Base-by-base conservation (phyloP, 1,140 invertebrate species). In the Palaemon carinicauda region DNA sequence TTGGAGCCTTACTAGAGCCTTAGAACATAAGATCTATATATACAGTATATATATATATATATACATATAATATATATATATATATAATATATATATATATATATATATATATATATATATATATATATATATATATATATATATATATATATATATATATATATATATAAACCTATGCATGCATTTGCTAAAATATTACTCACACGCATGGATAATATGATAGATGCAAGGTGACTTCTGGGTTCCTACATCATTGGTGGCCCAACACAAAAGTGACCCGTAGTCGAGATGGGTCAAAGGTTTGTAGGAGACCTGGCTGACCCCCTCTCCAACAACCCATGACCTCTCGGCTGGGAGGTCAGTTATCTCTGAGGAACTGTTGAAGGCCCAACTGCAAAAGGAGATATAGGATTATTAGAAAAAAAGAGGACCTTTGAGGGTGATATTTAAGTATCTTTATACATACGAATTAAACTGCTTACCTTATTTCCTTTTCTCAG, bases 351-450 rank as follows among this genome's bases (percentile, higher is more conserved):
- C 93, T 10, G 95, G 93, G 60, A 96, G 92, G 90, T 96, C 95
- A 1, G 94, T 94, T 90, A 95, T 94, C 90, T 96, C 95, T 12
- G 95, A 95, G 54, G 95, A 96, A 91, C 96, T 97, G 92, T 97
- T 97, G 91, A 97, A 96, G 29, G 95, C 94, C 96, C 96, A 98
- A 87, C 83, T 86, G 83, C 3, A 12, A 74, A 52, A 27, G 17
- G 74, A 19, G 51, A 52, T 10, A 41, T n/a, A n/a, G n/a, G n/a
- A n/a, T n/a, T n/a, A n/a, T n/a, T n/a, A n/a, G n/a, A n/a, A n/a
- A n/a, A n/a, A n/a, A n/a, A n/a, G n/a, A n/a, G n/a, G n/a, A n/a
- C n/a, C n/a, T n/a, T n/a, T n/a, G n/a, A n/a, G n/a, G n/a, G n/a
- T n/a, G n/a, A n/a, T n/a, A n/a, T n/a, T n/a, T n/a, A n/a, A n/a